Evolutionary conservation across 1,140 invertebrate species (phyloP).

Genomic region (Drosophila lowei): DNA sequence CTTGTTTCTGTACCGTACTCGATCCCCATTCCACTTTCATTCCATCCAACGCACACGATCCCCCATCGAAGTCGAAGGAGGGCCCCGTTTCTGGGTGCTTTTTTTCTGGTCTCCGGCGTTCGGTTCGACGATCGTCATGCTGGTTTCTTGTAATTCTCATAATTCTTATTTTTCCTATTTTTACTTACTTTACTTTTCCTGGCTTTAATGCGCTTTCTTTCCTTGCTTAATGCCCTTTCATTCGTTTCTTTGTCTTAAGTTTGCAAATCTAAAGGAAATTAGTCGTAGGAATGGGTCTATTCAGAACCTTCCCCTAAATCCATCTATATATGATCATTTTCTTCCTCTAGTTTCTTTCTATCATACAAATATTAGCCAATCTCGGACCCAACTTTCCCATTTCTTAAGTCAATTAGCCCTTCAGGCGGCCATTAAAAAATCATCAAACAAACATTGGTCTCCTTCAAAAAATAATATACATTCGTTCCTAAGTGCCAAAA

Average conservation of each 20-base stretch:
- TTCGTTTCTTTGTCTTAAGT: too few relatives aligned
- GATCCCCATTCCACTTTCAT: conserved; percentile 18
- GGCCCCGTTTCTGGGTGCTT: conserved; percentile 27
- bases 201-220: too few relatives aligned
- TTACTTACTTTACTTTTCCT: too few relatives aligned
- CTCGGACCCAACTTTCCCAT: not conserved
- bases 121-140: conserved; percentile 80
- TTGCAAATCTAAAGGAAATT: too few relatives aligned
- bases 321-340: too few relatives aligned
- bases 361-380: not conserved
- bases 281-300: too few relatives aligned
- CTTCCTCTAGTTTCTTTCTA: not conserved
- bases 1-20: conserved; percentile 38
- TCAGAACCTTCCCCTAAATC: too few relatives aligned
- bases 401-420: conserved; percentile 5
- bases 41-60: not conserved
- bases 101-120: conserved; percentile 43
- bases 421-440: conserved; percentile 31
- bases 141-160: conserved; percentile 70
- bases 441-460: conserved; percentile 29
- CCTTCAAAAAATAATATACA: conserved; percentile 14
- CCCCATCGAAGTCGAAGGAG: too few relatives aligned
- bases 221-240: too few relatives aligned
- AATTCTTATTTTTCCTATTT: conserved; percentile 27
- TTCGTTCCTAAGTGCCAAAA: conserved; percentile 11